phyloP scores from a whole-genome alignment of 2,888 invertebrate genomes.

The Acanthosepion lycidas region DNA sequence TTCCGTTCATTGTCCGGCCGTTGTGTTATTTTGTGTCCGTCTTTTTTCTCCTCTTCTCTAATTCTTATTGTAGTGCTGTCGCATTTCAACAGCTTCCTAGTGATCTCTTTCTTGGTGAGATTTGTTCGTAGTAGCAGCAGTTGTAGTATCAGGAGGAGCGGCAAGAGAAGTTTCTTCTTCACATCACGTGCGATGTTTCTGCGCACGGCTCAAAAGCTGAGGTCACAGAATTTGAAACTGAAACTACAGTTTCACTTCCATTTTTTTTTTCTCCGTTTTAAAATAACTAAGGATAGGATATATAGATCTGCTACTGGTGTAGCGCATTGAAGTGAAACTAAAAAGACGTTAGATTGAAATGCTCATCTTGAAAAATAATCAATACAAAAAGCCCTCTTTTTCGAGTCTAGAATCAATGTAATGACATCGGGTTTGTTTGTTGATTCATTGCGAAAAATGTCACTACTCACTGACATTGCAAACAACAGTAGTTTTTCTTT shows the following conservation, averaged over 20 bases:
- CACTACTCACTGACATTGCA: neutral
- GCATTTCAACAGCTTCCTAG: neutral
- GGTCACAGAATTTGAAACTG: neutral
- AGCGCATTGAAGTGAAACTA: neutral
- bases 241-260: neutral
- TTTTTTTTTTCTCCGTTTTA: neutral
- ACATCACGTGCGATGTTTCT: neutral
- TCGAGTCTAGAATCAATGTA: too few species aligned
- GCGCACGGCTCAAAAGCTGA: neutral
- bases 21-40: too few species aligned
- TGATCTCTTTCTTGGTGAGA: neutral
- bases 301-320: neutral
- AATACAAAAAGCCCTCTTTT: too few species aligned
- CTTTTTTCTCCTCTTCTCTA: too few species aligned
- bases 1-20: too few species aligned
- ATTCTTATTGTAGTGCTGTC: neutral
- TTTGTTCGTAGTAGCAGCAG: neutral
- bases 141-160: neutral
- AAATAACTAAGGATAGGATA: too few species aligned
- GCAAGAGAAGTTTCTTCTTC: neutral
- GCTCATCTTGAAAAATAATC: neutral
- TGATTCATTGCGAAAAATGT: neutral
- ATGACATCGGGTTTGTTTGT: too few species aligned
- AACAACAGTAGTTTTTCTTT: too few species aligned
- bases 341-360: neutral